Base-by-base conservation (phyloP, 2,888 invertebrate species). In the Pristionchus arcanus region DNA sequence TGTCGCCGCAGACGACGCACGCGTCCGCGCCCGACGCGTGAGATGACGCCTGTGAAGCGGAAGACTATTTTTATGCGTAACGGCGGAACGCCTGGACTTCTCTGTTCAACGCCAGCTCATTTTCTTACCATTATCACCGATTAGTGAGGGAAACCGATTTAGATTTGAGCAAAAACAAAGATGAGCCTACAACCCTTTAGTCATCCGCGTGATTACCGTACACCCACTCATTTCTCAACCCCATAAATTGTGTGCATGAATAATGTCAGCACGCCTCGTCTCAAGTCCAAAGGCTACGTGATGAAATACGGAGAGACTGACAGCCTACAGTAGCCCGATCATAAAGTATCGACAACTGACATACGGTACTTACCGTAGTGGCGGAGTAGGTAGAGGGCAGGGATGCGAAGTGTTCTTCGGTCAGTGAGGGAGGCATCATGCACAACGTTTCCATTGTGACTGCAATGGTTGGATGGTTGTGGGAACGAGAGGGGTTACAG, bases 1-100 rank as follows among this genome's bases (percentile, higher is more conserved):
- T 94, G 91, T 94, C 94, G n/a, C 94, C 94, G 90, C 94, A 94
- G 5, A 94, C 94, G 71, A 94, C 94, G 90, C 94, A 94, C 85
- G 94, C 92, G 89, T 94, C 94, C 55, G 91, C 90, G 16, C 68
- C 68, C 13, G 84, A 59, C 16, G 84, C 84, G 59, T 42, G 34
- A 42, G 31, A 11, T 11, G 84, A 42, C 53, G 59, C 59, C 59
- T 37, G 59, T 4, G 59, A 34, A 85, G 55, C 59, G 81, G n/a
- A 11, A 42, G 81, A 16, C 13, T 16, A 59, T 59, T 15, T 11
- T 28, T 28, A 25, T 28, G 42, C 42, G 42, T 49, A 7, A 9
- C 11, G 7, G 42, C 11, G 42, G 11, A 9, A 49, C 42, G 11
- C 42, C 42, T 9, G 11, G 0, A 49, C 42, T 49, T 49, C 7